phyloP scores from a whole-genome alignment of 2,797 vertebrate species.

The Brachyalestes nurse region DNA sequence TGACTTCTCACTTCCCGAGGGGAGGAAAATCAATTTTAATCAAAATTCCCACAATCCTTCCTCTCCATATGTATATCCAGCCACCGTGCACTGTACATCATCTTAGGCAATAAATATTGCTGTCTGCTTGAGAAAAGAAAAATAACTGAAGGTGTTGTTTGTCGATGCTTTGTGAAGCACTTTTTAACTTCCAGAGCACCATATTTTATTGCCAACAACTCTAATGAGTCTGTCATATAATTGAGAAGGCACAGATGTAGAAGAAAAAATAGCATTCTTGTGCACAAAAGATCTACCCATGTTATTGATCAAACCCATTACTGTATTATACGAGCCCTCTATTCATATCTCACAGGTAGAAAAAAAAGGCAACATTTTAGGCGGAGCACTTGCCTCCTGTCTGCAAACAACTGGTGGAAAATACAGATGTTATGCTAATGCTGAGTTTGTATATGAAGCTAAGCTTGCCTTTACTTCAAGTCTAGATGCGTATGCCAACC shows the following conservation, averaged over 20 bases:
- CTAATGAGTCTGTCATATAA: slow-evolving; percentile 78
- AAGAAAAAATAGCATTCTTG: slow-evolving; percentile 43
- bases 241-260: slow-evolving; percentile 69
- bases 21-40: slow-evolving; percentile 98
- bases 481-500: slow-evolving; percentile 71
- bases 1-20: slow-evolving; percentile 92
- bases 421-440: slow-evolving; percentile 58
- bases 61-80: slow-evolving; percentile 87
- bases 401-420: background rate
- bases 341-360: slow-evolving; percentile 28
- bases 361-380: slow-evolving; percentile 33
- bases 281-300: slow-evolving; percentile 46
- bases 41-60: slow-evolving; percentile 87
- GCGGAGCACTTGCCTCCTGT: background rate
- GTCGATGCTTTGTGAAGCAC: slow-evolving; percentile 73
- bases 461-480: slow-evolving; percentile 41
- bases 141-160: slow-evolving; percentile 76
- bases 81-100: slow-evolving; percentile 85
- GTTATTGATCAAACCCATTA: slow-evolving; percentile 60
- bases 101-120: slow-evolving; percentile 85
- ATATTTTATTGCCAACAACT: slow-evolving; percentile 77
- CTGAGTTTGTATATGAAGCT: slow-evolving; percentile 56
- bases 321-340: slow-evolving; percentile 58
- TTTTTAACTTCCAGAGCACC: slow-evolving; percentile 72
- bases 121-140: slow-evolving; percentile 70